Base-by-base conservation (phyloP, 2,113 vertebrate species). In the Pelecanus crispus region DNA sequence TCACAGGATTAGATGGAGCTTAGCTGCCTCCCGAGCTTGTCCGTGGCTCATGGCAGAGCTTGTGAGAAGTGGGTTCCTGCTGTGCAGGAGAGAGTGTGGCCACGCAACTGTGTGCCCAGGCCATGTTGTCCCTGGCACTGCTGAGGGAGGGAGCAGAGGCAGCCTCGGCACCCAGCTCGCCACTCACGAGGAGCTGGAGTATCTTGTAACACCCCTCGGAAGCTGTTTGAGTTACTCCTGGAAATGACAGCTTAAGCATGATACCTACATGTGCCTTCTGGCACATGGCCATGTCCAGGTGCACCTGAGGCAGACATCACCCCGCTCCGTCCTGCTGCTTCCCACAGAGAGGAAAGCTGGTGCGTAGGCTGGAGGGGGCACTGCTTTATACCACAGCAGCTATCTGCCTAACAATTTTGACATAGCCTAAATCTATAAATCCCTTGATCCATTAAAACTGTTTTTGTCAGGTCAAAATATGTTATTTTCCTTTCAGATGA, bases 231-330 rank as follows among this genome's bases (percentile, higher is more conserved):
- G 2, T 42, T 31, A 20, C 31, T 80, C 17, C 21, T 74, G 47
- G 44, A 52, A 85, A 36, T 3, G 21, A 10, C 22, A 81, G 22
- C 32, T 55, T 25, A 17, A 18, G 29, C 1, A 1, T 3, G 62
- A 6, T 10, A 32, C 36, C 67, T 5, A 4, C 50, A 45, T 1
- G 1, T 20, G 29, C 75, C 50, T 83, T 13, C 40, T 68, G 63
- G 70, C 40, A 50, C 8, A 1, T 0, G 1, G 52, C 28, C 7
- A 2, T 10, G 1, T 3, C 50, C 45, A 10, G 45, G 21, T 17
- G 55, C 5, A 2, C 44, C 61, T 0, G 0, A 11, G 68, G 38
- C 47, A 92, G 56, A 10, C 65, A 36, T 36, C 13, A 7, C 24
- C 29, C 24, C 0, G 0, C 47, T 47, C 62, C 32, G 7, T n/a